Conservation (phyloP, 2,888 invertebrate species). For the Epiperipatus broadwayi region DNA sequence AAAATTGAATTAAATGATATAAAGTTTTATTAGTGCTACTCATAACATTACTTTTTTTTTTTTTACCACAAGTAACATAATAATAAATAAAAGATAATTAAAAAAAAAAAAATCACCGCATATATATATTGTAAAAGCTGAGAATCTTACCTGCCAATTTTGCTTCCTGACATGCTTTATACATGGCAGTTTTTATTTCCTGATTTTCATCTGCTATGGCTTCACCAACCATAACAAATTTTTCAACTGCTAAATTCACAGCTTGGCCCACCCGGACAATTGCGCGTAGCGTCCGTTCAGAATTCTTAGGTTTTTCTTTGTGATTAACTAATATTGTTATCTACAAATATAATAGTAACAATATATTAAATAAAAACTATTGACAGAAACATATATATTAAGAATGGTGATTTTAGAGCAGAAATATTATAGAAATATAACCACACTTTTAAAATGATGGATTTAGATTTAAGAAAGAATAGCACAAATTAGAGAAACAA, state of each 20-base stretch:
- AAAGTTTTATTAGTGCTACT: no score
- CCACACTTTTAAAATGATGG: no score
- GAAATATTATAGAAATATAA: no score
- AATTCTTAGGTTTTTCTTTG: conserved; percentile 33
- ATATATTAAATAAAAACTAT: not conserved
- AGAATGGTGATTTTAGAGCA: no score
- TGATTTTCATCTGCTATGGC: conserved; percentile 95
- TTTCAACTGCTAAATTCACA: conserved; percentile 85
- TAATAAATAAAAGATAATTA: no score
- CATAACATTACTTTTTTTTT: no score
- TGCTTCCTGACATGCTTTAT: conserved; percentile 92
- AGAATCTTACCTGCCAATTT: conserved; percentile 59
- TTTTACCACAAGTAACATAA: no score
- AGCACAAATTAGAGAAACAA: no score
- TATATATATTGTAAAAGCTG: conserved; percentile 8
- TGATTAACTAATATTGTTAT: conserved; percentile 80
- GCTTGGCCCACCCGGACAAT: conserved; percentile 84
- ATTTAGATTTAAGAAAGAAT: no score
- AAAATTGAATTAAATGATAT: no score
- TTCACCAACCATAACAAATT: conserved; percentile 94
- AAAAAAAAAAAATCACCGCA: no score
- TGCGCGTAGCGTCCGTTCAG: conserved; percentile 45
- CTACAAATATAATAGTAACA: conserved; percentile 32
- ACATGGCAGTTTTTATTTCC: conserved; percentile 92
- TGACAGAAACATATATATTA: no score